Base-by-base conservation (phyloP, 2,113 vertebrate species). In the Carettochelys insculpta region DNA sequence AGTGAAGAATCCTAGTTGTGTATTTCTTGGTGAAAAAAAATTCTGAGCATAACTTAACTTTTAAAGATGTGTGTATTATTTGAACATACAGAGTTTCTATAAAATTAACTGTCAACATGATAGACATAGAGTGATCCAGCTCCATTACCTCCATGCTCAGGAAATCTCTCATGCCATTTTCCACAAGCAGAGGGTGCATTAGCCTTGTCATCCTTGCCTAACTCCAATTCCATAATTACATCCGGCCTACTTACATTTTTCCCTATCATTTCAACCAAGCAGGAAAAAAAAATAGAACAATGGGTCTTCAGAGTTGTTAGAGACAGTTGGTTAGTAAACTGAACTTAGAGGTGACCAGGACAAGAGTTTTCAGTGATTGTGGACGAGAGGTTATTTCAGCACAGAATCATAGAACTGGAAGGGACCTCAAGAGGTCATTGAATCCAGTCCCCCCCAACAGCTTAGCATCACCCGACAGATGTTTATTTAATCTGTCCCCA, bases 231-330 rank as follows among this genome's bases (percentile, higher is more conserved):
- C 34, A 52, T 31, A 41, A 86, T 53, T 84, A 17, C 10, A 8
- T 53, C 29, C 65, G 20, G 50, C 58, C 38, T 56, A 56, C 76
- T 48, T 48, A 54, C 29, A 81, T 3, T 8, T 81, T 0, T 0
- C n/a, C 52, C 88, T 77, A 0, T 19, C 76, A 19, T 41, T 86
- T 83, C 58, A 87, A n/a, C 50, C 41, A 17, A 6, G 0, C 43
- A 77, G 56, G 47, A 89, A 88, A 50, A 48, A 20, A 6, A 1
- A 2, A 34, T 19, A 52, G 77, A 79, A 47, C 2, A 84, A 13
- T 84, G 52, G 34, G 47, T 79, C 58, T 38, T 51, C 41, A 8
- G 43, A 75, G 68, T 19, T 25, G 43, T 24, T 29, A 38, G 77
- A 16, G 13, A 17, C 51, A 80, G 41, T 5, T 45, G 54, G 27